These are phyloP conservation scores for Bugula neritina DNA, from an alignment of 2,888 invertebrate genomes.

Conservation along the genomic window DNA sequence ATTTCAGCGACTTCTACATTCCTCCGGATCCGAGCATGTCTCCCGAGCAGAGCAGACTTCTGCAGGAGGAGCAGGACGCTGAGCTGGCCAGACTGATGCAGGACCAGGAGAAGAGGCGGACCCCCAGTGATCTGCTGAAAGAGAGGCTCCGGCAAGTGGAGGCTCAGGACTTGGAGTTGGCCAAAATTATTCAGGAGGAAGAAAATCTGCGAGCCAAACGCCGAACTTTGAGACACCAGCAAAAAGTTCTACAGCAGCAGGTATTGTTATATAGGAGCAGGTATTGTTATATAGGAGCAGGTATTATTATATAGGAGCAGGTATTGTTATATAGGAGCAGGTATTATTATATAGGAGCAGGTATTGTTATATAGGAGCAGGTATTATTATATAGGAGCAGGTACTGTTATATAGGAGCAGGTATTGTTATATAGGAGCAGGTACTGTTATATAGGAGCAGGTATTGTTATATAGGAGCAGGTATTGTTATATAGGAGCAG, in stretches of 20 bases:
- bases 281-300: too few species aligned
- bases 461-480: too few species aligned
- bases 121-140: not conserved
- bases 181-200: slow-evolving; percentile 26
- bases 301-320: too few species aligned
- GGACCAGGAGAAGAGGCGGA: slow-evolving; percentile 41
- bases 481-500: too few species aligned
- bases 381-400: too few species aligned
- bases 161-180: slow-evolving; percentile 16
- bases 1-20: slow-evolving; percentile 54
- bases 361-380: too few species aligned
- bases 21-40: slow-evolving; percentile 47
- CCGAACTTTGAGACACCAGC: slow-evolving; percentile 1
- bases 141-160: not conserved
- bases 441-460: too few species aligned
- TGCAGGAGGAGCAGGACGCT: slow-evolving; percentile 60
- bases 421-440: too few species aligned
- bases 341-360: too few species aligned
- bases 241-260: slow-evolving; percentile 21
- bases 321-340: too few species aligned
- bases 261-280: not conserved
- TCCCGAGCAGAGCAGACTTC: slow-evolving; percentile 60
- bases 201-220: slow-evolving; percentile 24
- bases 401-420: too few species aligned
- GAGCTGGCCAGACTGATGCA: slow-evolving; percentile 46